A percentile compares a stretch with the other conserved stretches of the same genome.
These are phyloP conservation scores for Helicolenus hilgendorfi DNA, from an alignment of 2,797 vertebrate genomes.

Conservation along the genomic window DNA sequence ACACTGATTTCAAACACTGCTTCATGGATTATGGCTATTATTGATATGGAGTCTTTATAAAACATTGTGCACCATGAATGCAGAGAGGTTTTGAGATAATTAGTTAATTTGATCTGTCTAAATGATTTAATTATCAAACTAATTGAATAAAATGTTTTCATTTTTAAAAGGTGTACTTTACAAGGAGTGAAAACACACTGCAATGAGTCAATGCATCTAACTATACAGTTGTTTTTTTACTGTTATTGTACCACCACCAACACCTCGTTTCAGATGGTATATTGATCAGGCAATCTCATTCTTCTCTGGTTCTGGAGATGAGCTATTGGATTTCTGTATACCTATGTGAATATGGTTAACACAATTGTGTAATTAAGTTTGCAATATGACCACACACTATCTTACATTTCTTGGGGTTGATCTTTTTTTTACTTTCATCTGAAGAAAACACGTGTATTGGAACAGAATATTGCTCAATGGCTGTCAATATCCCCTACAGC, in stretches of 20 bases:
- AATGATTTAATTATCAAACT: not conserved
- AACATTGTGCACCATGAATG: not conserved
- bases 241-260: not conserved
- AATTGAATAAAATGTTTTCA: not conserved
- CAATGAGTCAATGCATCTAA: not conserved
- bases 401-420: not conserved
- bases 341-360: not conserved
- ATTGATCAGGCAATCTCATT: not conserved
- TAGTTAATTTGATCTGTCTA: not conserved
- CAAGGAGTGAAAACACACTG: not conserved
- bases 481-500: not conserved
- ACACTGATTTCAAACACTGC: not conserved
- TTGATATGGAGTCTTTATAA: not conserved
- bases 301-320: not conserved
- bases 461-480: not conserved
- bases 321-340: not conserved
- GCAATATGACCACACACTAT: not conserved
- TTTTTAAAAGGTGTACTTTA: not conserved
- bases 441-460: not conserved
- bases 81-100: not conserved
- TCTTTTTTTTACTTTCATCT: not conserved
- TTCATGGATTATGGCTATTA: not conserved
- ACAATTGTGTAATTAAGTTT: not conserved
- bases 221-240: not conserved
- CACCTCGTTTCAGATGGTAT: not conserved